These are phyloP conservation scores for Nomada hirtipes DNA, from an alignment of 2,888 invertebrate genomes.

Conservation along the genomic window DNA sequence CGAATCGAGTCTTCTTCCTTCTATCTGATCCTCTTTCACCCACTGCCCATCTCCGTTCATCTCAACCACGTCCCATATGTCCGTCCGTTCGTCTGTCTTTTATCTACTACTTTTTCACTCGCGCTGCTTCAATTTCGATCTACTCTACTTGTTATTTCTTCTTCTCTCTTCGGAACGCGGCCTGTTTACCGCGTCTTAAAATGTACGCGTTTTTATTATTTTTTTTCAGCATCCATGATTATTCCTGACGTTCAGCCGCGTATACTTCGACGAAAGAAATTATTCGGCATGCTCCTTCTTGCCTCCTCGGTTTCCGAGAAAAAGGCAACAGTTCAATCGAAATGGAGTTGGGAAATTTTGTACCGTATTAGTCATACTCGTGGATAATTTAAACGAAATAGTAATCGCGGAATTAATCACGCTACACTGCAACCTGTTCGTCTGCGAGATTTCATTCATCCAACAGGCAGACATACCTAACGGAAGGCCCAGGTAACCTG, in stretches of 20 bases:
- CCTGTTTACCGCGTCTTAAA: conserved; percentile 56
- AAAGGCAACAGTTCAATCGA: not conserved
- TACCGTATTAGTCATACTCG: not conserved
- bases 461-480: not conserved
- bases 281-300: conserved; percentile 37
- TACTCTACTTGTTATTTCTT: conserved; percentile 39
- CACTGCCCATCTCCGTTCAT: conserved; percentile 12
- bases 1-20: conserved; percentile 43
- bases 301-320: accelerated
- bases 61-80: not conserved
- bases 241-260: too few relatives aligned
- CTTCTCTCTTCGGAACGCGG: conserved; percentile 20
- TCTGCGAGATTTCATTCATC: not conserved
- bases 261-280: conserved; percentile 39
- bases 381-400: not conserved
- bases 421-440: not conserved
- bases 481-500: conserved; percentile 31
- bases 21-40: conserved; percentile 26
- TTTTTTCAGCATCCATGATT: too few relatives aligned
- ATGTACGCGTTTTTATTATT: conserved; percentile 1
- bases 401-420: not conserved
- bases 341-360: not conserved
- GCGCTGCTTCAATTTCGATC: conserved; percentile 44
- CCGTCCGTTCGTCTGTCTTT: conserved; percentile 42
- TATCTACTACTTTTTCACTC: conserved; percentile 17